Conservation (phyloP, 2,113 vertebrate species). For the Bostrychus sinensis region DNA sequence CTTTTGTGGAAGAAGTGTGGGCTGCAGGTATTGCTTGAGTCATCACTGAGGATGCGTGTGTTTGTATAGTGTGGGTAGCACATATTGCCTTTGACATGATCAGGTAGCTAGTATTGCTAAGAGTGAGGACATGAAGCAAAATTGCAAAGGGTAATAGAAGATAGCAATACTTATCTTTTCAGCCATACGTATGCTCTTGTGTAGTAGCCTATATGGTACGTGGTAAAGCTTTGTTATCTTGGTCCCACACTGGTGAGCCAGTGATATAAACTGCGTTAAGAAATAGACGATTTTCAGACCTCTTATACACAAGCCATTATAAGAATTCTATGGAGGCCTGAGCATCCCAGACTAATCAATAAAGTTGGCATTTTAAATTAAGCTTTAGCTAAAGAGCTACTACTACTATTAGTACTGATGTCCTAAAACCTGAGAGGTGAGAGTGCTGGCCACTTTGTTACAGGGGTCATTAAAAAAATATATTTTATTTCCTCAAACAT, state of each 20-base stretch:
- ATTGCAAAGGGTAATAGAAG: too few species aligned
- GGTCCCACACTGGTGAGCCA: background rate
- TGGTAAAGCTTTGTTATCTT: background rate
- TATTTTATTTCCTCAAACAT: too few species aligned
- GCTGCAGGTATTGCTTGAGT: conserved; percentile 63
- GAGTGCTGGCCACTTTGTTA: too few species aligned
- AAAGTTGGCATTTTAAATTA: background rate
- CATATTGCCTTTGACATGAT: background rate
- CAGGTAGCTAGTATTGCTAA: background rate
- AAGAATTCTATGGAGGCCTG: background rate
- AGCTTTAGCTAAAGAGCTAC: background rate
- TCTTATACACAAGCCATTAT: background rate
- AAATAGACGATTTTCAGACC: background rate
- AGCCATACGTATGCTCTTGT: background rate
- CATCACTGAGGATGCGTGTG: conserved; percentile 45
- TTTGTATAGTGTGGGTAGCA: conserved; percentile 4
- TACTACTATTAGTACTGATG: too few species aligned
- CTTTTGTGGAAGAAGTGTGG: conserved; percentile 46
- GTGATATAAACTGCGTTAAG: background rate
- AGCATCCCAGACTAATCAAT: background rate
- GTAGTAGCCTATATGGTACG: background rate
- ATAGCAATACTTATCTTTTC: too few species aligned
- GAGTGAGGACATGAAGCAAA: background rate
- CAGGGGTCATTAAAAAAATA: too few species aligned
- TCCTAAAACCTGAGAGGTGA: too few species aligned